Base-by-base conservation (phyloP, 1,140 invertebrate species). In the Pygmarrhopalites habei region DNA sequence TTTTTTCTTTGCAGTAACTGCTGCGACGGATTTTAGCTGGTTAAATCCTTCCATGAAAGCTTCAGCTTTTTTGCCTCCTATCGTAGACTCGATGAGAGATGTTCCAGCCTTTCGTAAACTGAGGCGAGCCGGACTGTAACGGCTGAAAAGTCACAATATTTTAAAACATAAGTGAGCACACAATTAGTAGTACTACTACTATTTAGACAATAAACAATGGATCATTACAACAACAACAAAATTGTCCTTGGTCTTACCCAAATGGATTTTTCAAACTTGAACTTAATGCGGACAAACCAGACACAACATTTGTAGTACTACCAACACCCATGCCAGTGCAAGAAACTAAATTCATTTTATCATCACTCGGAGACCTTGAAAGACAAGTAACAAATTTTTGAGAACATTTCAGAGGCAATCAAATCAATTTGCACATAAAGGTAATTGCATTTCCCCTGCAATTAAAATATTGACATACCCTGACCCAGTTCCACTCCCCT, bases 1-100 rank as follows among this genome's bases (percentile, higher is more conserved):
- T 74, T 94, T 95, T 70, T 90, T 91, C 15, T 84, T 88, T 59
- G 93, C 83, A 41, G 86, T 86, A 4, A 39, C 26, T 1, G 90
- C 89, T 0, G 90, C 91, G 1, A 59, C 65, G 30, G 85, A 88
- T 75, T 91, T 91, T 19, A 92, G 79, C 72, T 87, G 90, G 72
- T 86, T 91, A 21, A 92, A 78, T 32, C 88, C 88, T 23, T 88
- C 89, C 74, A 91, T 86, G 39, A 92, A 82, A 39, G 92, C 77
- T 76, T 94, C 90, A 0, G 89, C 90, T 73, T 92, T 92, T 75
- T 90, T 91, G 29, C 86, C 58, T 14, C 69, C 69, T 44, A 71
- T 64, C 3, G 69, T 71, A 5, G 66, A 68, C 41, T 71, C 69
- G 28, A 71, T 56, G 0, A 71, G 28, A 14, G 58, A 62, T 15